These are phyloP conservation scores for Pristiophorus japonicus DNA, from an alignment of 2,113 vertebrate species.

Conservation along the genomic window DNA sequence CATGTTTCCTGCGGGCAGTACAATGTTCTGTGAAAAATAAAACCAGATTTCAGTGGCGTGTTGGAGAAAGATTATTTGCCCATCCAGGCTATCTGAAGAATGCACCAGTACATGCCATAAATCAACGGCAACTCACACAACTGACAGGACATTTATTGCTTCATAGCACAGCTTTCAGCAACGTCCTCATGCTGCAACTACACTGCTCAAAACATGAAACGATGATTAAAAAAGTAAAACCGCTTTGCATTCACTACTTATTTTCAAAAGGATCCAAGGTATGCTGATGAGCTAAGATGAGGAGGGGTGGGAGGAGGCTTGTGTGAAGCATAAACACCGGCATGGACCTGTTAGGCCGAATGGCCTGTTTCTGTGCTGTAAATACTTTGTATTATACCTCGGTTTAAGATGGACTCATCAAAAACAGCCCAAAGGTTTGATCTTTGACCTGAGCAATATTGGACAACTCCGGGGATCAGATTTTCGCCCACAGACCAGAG, in stretches of 20 bases:
- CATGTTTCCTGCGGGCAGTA: background rate
- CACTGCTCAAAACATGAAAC: background rate
- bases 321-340: background rate
- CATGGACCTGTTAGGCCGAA: background rate
- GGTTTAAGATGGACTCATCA: background rate
- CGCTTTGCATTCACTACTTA: background rate
- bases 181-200: background rate
- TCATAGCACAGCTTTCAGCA: background rate
- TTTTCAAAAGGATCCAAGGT: background rate
- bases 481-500: background rate
- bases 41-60: background rate
- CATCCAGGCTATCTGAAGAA: background rate
- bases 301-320: background rate
- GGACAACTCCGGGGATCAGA: background rate
- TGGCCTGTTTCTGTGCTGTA: background rate
- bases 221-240: background rate
- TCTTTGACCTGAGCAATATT: background rate
- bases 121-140: background rate
- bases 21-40: background rate
- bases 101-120: background rate
- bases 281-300: background rate
- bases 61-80: background rate
- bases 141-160: background rate
- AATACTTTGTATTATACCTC: background rate
- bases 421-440: background rate